These are phyloP conservation scores for Heliconius hewitsoni DNA, from an alignment of 1,140 invertebrate genomes.

Conservation along the genomic window DNA sequence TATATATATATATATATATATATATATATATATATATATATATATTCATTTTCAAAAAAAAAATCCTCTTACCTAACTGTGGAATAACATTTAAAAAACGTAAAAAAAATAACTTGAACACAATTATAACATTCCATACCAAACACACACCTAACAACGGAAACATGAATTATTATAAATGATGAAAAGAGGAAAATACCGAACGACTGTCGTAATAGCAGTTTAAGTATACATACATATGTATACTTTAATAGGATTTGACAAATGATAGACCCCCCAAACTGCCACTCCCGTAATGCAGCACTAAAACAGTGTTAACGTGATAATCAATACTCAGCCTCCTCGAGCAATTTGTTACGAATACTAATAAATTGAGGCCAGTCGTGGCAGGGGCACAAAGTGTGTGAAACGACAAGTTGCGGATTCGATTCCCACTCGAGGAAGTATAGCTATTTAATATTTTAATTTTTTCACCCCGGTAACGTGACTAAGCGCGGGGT, in stretches of 20 bases:
- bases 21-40: no score
- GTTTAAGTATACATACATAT: neutral
- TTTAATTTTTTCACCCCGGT: no score
- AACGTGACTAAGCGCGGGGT: no score
- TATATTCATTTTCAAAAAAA: no score
- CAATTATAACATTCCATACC: no score
- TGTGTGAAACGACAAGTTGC: no score
- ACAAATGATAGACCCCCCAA: slow-evolving; percentile 26
- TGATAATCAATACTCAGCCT: slow-evolving; percentile 26
- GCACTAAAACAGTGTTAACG: slow-evolving; percentile 27
- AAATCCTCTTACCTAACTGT: neutral
- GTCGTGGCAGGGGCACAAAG: no score
- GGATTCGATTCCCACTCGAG: no score
- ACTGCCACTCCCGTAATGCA: slow-evolving; percentile 24
- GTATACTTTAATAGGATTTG: slow-evolving; percentile 19
- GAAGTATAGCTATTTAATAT: no score
- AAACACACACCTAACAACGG: neutral
- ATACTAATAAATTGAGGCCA: slow-evolving; percentile 16
- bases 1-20: no score
- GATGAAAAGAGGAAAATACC: neutral
- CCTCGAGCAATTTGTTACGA: slow-evolving; percentile 21
- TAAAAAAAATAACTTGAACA: neutral
- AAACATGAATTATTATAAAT: neutral
- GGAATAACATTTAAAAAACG: neutral
- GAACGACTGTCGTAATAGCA: neutral